A percentile compares a stretch with the other conserved stretches of the same genome.
Conservation (phyloP, 1,140 invertebrate species). For the Colletes latitarsis region DNA sequence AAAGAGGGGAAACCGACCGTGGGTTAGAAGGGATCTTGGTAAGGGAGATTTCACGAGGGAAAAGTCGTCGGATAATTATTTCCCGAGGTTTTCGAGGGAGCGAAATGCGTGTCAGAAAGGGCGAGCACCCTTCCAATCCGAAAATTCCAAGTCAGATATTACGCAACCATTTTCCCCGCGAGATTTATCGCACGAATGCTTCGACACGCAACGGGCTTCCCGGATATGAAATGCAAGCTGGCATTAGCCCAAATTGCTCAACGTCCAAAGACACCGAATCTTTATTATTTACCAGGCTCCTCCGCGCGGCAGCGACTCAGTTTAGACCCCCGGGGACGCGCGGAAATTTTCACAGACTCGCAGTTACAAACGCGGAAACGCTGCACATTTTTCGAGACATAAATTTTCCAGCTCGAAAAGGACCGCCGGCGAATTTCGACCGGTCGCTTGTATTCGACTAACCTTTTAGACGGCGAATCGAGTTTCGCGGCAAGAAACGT, state of each 20-base stretch:
- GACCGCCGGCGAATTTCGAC: conserved; percentile 1
- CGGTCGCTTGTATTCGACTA: not conserved
- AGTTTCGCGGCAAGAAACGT: not conserved
- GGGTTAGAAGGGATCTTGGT: too few species aligned
- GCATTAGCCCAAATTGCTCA: conserved; percentile 59
- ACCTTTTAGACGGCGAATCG: not conserved
- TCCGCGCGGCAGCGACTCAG: not conserved
- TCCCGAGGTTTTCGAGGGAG: conserved; percentile 22
- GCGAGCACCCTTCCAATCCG: conserved; percentile 3
- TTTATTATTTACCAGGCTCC: conserved; percentile 57
- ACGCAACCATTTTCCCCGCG: conserved; percentile 35
- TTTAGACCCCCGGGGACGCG: not conserved
- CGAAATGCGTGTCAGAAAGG: not conserved
- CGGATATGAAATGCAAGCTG: conserved; percentile 56
- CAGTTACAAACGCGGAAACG: not conserved
- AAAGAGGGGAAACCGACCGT: too few species aligned
- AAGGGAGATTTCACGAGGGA: conserved; percentile 13
- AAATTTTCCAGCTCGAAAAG: conserved; percentile 19
- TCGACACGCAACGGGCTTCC: conserved; percentile 56
- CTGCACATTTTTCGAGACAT: conserved; percentile 20
- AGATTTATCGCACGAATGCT: conserved; percentile 59
- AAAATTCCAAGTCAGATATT: conserved; percentile 59
- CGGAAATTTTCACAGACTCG: conserved; percentile 14
- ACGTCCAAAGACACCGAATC: conserved; percentile 49
- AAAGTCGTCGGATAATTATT: conserved; percentile 57